Percentiles rank a stretch among this genome's conserved stretches.
These are phyloP conservation scores for Synanthedon vespiformis DNA, from an alignment of 2,888 invertebrate genomes.

Conservation along the genomic window DNA sequence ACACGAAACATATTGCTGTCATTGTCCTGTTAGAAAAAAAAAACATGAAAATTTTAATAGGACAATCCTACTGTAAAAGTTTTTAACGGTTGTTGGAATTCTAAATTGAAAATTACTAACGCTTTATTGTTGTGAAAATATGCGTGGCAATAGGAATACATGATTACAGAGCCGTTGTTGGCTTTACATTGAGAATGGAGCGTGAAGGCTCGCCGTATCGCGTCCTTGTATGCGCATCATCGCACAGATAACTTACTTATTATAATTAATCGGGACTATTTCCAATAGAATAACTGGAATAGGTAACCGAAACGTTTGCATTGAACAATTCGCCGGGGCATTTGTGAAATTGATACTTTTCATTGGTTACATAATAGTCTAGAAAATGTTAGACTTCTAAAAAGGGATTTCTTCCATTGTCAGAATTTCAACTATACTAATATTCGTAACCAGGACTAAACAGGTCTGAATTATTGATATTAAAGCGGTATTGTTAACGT, in stretches of 20 bases:
- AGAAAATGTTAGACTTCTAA: too few species aligned
- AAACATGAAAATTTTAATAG: too few species aligned
- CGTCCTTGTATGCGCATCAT: slow-evolving; percentile 53
- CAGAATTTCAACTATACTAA: background rate
- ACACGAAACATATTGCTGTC: slow-evolving; percentile 95
- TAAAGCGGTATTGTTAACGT: slow-evolving; percentile 23
- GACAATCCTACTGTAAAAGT: too few species aligned
- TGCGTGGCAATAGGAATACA: slow-evolving; percentile 39
- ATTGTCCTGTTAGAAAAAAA: slow-evolving; percentile 77
- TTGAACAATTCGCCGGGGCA: background rate
- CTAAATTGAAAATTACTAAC: slow-evolving; percentile 28
- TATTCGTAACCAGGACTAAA: slow-evolving; percentile 4
- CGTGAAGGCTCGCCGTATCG: slow-evolving; percentile 41
- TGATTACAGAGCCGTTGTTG: slow-evolving; percentile 14
- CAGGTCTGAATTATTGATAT: slow-evolving; percentile 24
- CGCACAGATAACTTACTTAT: slow-evolving; percentile 39
- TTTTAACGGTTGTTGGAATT: too few species aligned
- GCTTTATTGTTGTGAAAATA: slow-evolving; percentile 54
- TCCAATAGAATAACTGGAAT: too few species aligned
- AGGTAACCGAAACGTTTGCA: background rate
- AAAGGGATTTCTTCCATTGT: too few species aligned
- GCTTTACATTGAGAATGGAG: slow-evolving; percentile 28
- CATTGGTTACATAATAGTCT: too few species aligned
- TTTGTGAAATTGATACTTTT: too few species aligned
- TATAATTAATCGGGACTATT: too few species aligned